phyloP scores from a whole-genome alignment of 2,797 vertebrate species.

The Enteromius mattozi region DNA sequence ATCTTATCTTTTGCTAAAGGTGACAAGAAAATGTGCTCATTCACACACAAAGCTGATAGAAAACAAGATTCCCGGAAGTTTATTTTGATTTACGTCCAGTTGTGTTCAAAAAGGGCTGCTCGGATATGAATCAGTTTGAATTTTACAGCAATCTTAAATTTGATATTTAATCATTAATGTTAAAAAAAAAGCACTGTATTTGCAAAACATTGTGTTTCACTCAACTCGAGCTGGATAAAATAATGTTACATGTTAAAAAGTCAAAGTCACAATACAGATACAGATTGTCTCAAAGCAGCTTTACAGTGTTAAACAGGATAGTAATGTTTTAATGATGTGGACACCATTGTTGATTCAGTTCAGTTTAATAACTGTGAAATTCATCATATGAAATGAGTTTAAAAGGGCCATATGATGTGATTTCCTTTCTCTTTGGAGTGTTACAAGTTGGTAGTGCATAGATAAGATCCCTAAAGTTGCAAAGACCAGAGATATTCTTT shows the following conservation, averaged over 20 bases:
- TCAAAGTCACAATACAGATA: not conserved
- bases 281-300: not conserved
- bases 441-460: too few relatives aligned
- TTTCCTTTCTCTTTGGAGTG: too few relatives aligned
- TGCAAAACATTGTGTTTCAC: not conserved
- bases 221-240: not conserved
- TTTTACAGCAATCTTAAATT: not conserved
- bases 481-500: too few relatives aligned
- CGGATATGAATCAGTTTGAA: not conserved
- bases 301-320: too few relatives aligned
- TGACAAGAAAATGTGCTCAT: not conserved
- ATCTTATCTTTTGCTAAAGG: not conserved
- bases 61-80: not conserved
- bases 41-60: not conserved
- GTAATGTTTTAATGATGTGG: not conserved
- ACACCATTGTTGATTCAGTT: too few relatives aligned
- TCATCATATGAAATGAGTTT: too few relatives aligned
- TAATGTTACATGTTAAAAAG: not conserved
- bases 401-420: too few relatives aligned
- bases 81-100: not conserved
- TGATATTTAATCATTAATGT: not conserved
- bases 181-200: not conserved
- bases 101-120: not conserved
- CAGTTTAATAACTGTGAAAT: too few relatives aligned
- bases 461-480: too few relatives aligned